Conservation (phyloP, 1,140 invertebrate species). For the Ceratosolen solmsi region DNA sequence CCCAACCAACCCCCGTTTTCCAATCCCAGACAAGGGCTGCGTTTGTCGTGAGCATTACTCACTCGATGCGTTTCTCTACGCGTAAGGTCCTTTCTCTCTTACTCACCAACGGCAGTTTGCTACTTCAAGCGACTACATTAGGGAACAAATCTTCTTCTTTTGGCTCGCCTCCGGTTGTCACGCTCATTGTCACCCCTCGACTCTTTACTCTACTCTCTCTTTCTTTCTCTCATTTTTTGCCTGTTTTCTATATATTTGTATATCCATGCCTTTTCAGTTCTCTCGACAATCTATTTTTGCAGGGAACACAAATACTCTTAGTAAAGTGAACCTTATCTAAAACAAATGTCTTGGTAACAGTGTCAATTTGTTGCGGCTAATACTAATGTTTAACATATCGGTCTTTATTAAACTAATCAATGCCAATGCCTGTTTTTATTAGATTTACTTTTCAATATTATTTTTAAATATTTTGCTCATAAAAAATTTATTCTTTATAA, state of each 20-base stretch:
- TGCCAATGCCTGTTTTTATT: too few relatives aligned
- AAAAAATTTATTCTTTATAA: too few relatives aligned
- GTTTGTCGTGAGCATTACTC: slow-evolving; percentile 75
- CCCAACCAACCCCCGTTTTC: slow-evolving; percentile 53
- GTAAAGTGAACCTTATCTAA: slow-evolving; percentile 1
- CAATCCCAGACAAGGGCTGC: slow-evolving; percentile 63
- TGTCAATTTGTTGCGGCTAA: too few relatives aligned
- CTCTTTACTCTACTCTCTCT: background rate
- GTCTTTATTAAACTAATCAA: background rate
- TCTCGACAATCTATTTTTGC: background rate
- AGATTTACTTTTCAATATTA: too few relatives aligned
- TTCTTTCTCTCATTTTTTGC: background rate
- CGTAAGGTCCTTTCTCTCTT: slow-evolving; percentile 23
- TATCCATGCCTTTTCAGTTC: background rate
- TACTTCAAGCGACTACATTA: slow-evolving; percentile 71
- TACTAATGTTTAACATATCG: too few relatives aligned
- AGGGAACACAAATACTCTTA: background rate
- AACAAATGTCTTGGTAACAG: slow-evolving; percentile 16
- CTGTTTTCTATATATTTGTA: background rate
- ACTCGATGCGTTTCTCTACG: slow-evolving; percentile 69
- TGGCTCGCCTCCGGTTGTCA: slow-evolving; percentile 34
- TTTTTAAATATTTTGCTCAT: too few relatives aligned
- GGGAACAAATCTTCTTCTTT: slow-evolving; percentile 71
- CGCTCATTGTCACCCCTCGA: slow-evolving; percentile 29
- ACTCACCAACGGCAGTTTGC: slow-evolving; percentile 4